Evolutionary conservation across 2,888 invertebrate species (phyloP).

Genomic region (Drosophila acutilabella): DNA sequence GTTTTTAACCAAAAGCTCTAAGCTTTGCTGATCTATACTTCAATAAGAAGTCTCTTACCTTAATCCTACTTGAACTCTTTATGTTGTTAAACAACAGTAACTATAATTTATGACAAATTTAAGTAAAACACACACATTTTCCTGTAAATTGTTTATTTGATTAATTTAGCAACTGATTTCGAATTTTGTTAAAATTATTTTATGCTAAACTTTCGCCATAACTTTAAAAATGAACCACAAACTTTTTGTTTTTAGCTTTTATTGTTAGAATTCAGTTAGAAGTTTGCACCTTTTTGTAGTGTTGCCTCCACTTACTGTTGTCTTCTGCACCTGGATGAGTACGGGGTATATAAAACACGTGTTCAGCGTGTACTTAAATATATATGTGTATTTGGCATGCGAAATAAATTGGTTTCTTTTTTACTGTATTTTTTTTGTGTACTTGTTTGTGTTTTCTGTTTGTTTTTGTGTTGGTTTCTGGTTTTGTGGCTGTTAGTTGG

Average conservation of each 20-base stretch:
- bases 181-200: too few species aligned
- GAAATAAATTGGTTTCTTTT: slow-evolving; percentile 48
- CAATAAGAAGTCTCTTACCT: too few species aligned
- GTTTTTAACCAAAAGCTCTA: neutral
- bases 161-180: too few species aligned
- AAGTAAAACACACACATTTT: too few species aligned
- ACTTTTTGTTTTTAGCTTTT: neutral
- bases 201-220: too few species aligned
- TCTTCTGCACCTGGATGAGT: neutral
- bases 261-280: neutral
- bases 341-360: slow-evolving; percentile 48
- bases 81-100: too few species aligned
- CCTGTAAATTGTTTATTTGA: too few species aligned
- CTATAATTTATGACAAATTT: too few species aligned
- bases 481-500: slow-evolving; percentile 29
- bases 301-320: neutral
- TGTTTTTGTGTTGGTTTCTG: slow-evolving; percentile 12
- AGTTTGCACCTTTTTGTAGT: neutral
- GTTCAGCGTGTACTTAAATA: slow-evolving; percentile 42
- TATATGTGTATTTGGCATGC: slow-evolving; percentile 44
- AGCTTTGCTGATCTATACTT: too few species aligned
- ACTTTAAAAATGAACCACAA: too few species aligned
- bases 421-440: slow-evolving; percentile 11
- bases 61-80: too few species aligned
- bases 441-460: slow-evolving; percentile 14